Evolutionary conservation across 2,797 vertebrate genomes (phyloP).

Genomic region (Phoeniculus purpureus): DNA sequence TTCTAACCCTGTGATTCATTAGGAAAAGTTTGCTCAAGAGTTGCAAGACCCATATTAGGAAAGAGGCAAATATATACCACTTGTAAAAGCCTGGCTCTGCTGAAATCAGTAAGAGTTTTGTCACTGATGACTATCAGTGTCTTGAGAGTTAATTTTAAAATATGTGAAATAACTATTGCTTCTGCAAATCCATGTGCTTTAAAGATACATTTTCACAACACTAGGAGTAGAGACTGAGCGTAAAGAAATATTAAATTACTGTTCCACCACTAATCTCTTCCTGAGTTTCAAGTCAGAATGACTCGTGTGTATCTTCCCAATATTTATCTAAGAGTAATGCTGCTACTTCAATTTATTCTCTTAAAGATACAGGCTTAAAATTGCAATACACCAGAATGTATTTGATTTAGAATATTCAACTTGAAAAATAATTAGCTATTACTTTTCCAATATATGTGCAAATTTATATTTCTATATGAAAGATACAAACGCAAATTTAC

Average conservation of each 20-base stretch:
- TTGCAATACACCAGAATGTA: not conserved
- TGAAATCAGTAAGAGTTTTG: conserved; percentile 29
- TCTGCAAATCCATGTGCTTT: conserved; percentile 23
- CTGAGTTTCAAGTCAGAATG: conserved; percentile 3
- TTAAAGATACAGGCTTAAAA: not conserved
- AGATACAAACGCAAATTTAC: not conserved
- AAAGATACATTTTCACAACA: not conserved
- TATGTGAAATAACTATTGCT: not conserved
- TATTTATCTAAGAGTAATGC: not conserved
- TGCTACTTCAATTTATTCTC: not conserved
- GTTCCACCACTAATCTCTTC: not conserved
- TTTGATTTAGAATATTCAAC: not conserved
- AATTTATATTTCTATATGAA: not conserved
- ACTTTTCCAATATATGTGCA: not conserved
- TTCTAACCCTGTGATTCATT: conserved; percentile 61
- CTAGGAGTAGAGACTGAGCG: not conserved
- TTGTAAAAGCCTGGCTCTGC: conserved; percentile 12
- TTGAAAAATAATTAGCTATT: not conserved
- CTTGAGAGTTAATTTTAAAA: not conserved
- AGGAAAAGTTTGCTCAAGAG: conserved; percentile 67
- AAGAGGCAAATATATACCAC: conserved; percentile 37
- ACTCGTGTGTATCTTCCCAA: not conserved
- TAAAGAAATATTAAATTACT: not conserved
- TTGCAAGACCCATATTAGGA: conserved; percentile 57
- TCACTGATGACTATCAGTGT: not conserved